Conservation (phyloP, 1,140 invertebrate species). For the Wiebesia pumilae region DNA sequence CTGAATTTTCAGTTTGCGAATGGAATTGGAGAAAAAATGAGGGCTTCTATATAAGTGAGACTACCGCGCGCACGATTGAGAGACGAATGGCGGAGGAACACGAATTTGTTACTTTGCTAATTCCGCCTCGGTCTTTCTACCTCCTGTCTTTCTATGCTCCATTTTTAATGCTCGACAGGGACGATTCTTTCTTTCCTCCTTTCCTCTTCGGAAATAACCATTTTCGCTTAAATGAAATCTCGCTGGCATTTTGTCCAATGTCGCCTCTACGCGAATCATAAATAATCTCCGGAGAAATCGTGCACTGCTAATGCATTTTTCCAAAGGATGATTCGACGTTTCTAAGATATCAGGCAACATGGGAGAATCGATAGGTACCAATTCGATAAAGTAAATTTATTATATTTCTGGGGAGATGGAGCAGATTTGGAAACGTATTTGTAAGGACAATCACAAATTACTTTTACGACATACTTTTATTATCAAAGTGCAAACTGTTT, state of each 20-base stretch:
- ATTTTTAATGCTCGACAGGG: neutral
- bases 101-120: slow-evolving; percentile 14
- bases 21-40: slow-evolving; percentile 9
- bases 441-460: too few species aligned
- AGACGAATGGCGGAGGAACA: neutral
- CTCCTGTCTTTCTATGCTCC: too few species aligned
- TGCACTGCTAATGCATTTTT: neutral
- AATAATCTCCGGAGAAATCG: neutral
- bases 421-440: too few species aligned
- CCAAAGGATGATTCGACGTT: neutral
- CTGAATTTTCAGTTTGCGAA: slow-evolving; percentile 9
- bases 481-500: too few species aligned
- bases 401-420: too few species aligned
- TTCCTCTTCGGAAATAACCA: neutral
- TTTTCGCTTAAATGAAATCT: neutral
- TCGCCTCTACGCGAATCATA: neutral
- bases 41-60: neutral
- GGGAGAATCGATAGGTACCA: too few species aligned
- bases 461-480: too few species aligned
- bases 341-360: too few species aligned
- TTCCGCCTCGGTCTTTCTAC: neutral
- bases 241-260: too few species aligned
- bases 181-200: neutral
- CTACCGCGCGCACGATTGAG: neutral
- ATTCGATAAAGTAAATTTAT: too few species aligned